Percentiles rank a stretch among this genome's conserved stretches.
Evolutionary conservation across 2,797 vertebrate species (phyloP).

Genomic region (Circus cinereus): DNA sequence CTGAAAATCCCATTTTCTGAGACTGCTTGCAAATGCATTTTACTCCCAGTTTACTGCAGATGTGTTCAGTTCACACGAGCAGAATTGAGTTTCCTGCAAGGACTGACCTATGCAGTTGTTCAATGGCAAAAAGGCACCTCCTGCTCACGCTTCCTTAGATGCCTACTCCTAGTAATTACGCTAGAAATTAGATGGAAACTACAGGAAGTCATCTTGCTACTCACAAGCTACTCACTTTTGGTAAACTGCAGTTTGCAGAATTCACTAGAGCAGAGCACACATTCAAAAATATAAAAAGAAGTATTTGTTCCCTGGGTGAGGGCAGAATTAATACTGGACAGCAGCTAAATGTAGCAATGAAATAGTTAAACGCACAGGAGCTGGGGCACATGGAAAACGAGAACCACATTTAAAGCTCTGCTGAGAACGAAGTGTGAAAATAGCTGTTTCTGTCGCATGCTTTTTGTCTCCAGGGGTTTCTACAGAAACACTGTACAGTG

Average conservation of each 20-base stretch:
- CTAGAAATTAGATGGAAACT: slow-evolving; percentile 14
- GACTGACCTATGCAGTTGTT: not conserved
- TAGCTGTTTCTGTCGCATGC: not conserved
- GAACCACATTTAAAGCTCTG: not conserved
- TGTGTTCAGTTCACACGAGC: not conserved
- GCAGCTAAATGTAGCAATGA: not conserved
- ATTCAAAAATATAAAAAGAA: not conserved
- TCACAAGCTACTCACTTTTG: slow-evolving; percentile 1
- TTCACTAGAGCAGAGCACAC: slow-evolving; percentile 21
- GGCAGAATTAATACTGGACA: not conserved
- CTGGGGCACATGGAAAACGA: not conserved
- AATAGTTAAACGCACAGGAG: not conserved
- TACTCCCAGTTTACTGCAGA: not conserved
- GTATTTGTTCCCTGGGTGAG: not conserved
- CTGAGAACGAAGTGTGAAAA: not conserved
- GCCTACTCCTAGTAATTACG: not conserved
- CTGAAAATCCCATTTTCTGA: not conserved
- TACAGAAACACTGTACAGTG: not conserved
- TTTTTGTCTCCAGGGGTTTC: not conserved
- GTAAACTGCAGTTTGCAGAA: slow-evolving; percentile 43
- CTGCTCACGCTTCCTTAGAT: not conserved
- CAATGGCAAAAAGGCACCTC: not conserved
- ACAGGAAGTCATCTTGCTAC: slow-evolving; percentile 24
- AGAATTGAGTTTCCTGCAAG: not conserved
- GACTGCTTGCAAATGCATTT: not conserved